Percentiles rank a stretch among this genome's conserved stretches.
Evolutionary conservation across 2,888 invertebrate species (phyloP).

Genomic region (Acrobasis suavella): DNA sequence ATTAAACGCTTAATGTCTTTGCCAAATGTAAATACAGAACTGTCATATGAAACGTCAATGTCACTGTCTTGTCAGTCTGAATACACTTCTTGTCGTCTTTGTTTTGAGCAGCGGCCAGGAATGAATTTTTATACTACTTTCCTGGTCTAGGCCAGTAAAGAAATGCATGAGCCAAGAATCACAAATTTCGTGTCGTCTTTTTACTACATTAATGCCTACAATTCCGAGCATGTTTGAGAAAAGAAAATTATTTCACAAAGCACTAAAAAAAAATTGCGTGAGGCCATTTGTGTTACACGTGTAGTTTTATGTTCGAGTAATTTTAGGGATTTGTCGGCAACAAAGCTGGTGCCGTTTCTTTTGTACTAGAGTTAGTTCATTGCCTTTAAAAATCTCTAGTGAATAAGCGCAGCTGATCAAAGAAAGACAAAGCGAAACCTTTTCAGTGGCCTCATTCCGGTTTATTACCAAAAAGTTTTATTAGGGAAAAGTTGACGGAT

Average conservation of each 20-base stretch:
- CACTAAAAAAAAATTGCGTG: neutral
- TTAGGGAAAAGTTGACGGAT: conserved; percentile 64
- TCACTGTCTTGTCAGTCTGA: too few relatives aligned
- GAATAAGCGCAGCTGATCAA: conserved; percentile 57
- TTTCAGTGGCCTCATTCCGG: conserved; percentile 54
- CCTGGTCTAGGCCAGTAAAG: too few relatives aligned
- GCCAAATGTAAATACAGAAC: too few relatives aligned
- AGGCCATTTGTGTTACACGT: neutral
- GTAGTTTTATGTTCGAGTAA: conserved; percentile 2
- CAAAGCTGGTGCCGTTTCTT: conserved; percentile 10
- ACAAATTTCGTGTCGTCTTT: too few relatives aligned
- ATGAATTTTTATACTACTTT: too few relatives aligned
- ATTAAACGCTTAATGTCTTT: too few relatives aligned
- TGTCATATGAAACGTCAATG: too few relatives aligned
- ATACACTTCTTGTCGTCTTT: too few relatives aligned
- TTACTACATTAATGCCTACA: too few relatives aligned
- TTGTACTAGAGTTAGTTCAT: conserved; percentile 45
- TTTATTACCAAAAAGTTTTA: conserved; percentile 69
- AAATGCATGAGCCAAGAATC: too few relatives aligned
- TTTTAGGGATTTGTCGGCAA: conserved; percentile 9
- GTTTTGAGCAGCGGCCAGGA: too few relatives aligned
- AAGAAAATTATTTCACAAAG: neutral
- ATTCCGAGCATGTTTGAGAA: too few relatives aligned
- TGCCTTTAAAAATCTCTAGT: conserved; percentile 23
- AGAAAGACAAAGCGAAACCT: conserved; percentile 62